Conservation (phyloP, 2,888 invertebrate species). For the Lepeophtheirus nordmannii region DNA sequence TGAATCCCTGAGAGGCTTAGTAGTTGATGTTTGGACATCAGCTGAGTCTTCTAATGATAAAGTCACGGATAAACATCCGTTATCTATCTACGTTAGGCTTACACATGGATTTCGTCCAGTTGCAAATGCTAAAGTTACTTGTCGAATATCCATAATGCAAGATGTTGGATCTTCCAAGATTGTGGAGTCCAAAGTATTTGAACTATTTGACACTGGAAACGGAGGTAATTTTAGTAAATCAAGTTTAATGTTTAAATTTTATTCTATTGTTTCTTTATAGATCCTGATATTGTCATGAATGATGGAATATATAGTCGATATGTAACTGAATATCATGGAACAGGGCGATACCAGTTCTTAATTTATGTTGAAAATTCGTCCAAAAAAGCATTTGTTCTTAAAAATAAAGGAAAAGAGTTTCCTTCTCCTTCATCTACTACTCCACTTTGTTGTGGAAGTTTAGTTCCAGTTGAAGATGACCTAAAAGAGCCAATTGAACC, state of each 20-base stretch:
- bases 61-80: conserved; percentile 35
- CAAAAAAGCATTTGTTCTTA: conserved; percentile 27
- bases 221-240: conserved; percentile 35
- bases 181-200: conserved; percentile 31
- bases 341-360: conserved; percentile 31
- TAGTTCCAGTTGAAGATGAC: conserved; percentile 27
- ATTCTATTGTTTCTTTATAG: conserved; percentile 32
- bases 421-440: background rate
- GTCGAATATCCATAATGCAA: conserved; percentile 33
- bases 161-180: conserved; percentile 33
- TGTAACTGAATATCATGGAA: conserved; percentile 36
- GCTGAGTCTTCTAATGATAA: conserved; percentile 30
- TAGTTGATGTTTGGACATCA: conserved; percentile 39
- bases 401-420: conserved; percentile 4
- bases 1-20: conserved; percentile 28
- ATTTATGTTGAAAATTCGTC: conserved; percentile 29
- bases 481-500: conserved; percentile 32
- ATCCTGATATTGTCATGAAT: conserved; percentile 47
- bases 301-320: conserved; percentile 51
- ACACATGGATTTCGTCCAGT: conserved; percentile 35
- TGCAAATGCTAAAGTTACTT: conserved; percentile 40
- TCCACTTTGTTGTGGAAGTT: conserved; percentile 39
- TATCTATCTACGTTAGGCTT: conserved; percentile 26
- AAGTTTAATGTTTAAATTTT: no score
- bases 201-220: conserved; percentile 44